phyloP scores from a whole-genome alignment of 2,113 vertebrate species.

The Micronycteris hirsuta region DNA sequence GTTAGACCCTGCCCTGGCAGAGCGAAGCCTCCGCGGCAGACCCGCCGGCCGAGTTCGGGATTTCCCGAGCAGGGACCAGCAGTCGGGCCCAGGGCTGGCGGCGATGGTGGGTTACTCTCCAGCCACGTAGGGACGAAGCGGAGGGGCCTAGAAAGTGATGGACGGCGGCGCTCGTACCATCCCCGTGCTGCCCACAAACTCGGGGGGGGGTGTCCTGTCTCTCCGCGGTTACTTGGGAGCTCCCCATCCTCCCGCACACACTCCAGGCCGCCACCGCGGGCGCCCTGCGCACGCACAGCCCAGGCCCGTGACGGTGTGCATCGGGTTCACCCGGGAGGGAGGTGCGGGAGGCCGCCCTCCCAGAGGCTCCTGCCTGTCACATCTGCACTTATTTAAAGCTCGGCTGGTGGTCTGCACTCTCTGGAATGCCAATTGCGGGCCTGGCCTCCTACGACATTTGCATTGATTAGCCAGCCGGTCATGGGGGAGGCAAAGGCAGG shows the following conservation, averaged over 20 bases:
- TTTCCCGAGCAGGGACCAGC: background rate
- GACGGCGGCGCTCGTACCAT: background rate
- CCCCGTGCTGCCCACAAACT: background rate
- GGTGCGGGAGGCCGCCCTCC: slow-evolving; percentile 69
- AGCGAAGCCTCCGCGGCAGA: background rate
- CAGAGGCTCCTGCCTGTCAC: slow-evolving; percentile 79
- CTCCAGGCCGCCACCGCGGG: background rate
- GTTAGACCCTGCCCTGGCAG: background rate
- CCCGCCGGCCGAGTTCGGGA: background rate
- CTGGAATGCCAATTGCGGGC: slow-evolving; percentile 81
- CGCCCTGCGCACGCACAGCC: background rate
- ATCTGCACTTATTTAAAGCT: slow-evolving; percentile 88
- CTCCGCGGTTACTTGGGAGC: background rate
- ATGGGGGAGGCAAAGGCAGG: background rate
- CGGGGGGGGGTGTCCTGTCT: background rate
- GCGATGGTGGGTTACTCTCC: too few species aligned
- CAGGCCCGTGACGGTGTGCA: background rate
- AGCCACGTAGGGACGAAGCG: background rate
- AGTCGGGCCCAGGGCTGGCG: background rate
- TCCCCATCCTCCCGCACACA: background rate
- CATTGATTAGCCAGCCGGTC: slow-evolving; percentile 79
- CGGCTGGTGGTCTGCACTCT: slow-evolving; percentile 84
- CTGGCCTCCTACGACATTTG: slow-evolving; percentile 81
- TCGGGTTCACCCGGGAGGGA: background rate
- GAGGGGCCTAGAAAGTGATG: background rate